Percentiles rank a stretch among this genome's conserved stretches.
These are phyloP conservation scores for Halichondria panicea DNA, from an alignment of 37 sponge, comb jelly and placozoan genomes.

Conservation along the genomic window DNA sequence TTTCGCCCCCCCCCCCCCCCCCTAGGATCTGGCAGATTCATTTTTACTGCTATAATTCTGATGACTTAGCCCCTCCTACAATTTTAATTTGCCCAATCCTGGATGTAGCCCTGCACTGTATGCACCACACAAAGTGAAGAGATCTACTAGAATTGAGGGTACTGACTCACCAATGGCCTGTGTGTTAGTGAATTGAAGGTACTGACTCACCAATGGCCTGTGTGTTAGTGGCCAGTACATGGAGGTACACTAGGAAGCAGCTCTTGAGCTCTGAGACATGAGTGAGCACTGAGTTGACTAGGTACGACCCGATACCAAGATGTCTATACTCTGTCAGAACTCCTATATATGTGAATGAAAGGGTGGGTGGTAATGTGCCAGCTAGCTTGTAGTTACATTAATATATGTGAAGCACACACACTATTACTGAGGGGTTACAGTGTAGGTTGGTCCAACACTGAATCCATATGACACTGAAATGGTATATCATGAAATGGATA, in stretches of 20 bases:
- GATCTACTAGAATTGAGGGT: no score
- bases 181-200: no score
- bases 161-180: slow-evolving; percentile 3
- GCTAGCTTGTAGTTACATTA: neutral
- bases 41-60: neutral
- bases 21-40: neutral
- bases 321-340: slow-evolving; percentile 10
- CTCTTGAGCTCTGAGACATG: slow-evolving; percentile 9
- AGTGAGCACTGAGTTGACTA: slow-evolving; percentile 6
- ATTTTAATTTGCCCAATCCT: neutral
- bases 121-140: no score
- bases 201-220: slow-evolving; percentile 3
- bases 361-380: no score
- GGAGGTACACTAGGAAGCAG: slow-evolving; percentile 16
- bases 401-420: no score
- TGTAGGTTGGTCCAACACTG: no score
- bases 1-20: no score
- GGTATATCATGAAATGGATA: no score
- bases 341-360: neutral
- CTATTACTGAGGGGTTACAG: no score
- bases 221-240: slow-evolving; percentile 29
- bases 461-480: no score
- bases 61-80: neutral
- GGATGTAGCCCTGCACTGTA: no score
- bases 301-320: neutral